A percentile compares a stretch with the other conserved stretches of the same genome.
phyloP scores from a whole-genome alignment of 2,113 vertebrate species.

The Prunella himalayana region DNA sequence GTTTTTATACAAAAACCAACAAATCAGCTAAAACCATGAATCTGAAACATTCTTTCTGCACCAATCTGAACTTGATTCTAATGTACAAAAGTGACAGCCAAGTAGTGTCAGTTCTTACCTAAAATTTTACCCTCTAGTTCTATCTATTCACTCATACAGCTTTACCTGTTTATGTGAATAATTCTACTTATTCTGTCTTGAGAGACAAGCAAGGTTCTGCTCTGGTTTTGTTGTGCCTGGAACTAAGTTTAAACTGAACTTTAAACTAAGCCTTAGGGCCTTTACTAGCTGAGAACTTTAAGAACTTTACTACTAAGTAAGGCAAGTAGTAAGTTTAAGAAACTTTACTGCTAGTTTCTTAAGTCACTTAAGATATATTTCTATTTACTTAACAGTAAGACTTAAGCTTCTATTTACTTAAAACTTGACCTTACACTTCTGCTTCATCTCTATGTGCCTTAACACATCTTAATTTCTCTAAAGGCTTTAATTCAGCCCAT shows the following conservation, averaged over 20 bases:
- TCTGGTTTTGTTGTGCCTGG: not conserved
- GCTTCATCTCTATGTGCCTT: not conserved
- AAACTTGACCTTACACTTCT: not conserved
- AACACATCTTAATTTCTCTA: not conserved
- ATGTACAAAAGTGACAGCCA: not conserved
- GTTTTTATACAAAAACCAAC: not conserved
- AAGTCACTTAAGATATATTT: not conserved
- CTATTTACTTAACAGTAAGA: not conserved
- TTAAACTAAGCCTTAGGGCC: not conserved
- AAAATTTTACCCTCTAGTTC: no score
- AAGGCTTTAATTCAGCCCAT: not conserved
- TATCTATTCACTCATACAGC: not conserved
- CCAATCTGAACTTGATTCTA: not conserved
- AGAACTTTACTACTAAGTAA: not conserved
- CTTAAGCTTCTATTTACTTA: not conserved
- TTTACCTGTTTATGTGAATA: not conserved
- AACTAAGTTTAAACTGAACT: not conserved
- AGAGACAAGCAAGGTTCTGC: not conserved
- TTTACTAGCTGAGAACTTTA: not conserved
- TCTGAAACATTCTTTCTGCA: not conserved
- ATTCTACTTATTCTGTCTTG: not conserved
- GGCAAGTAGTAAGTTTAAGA: not conserved
- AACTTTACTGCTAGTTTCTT: not conserved
- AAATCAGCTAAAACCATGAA: not conserved
- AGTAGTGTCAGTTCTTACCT: not conserved